Evolutionary conservation across 2,113 vertebrate genomes (phyloP), one percentile per base, ranked within the genome.

Genomic region (Syngnathus floridae): DNA sequence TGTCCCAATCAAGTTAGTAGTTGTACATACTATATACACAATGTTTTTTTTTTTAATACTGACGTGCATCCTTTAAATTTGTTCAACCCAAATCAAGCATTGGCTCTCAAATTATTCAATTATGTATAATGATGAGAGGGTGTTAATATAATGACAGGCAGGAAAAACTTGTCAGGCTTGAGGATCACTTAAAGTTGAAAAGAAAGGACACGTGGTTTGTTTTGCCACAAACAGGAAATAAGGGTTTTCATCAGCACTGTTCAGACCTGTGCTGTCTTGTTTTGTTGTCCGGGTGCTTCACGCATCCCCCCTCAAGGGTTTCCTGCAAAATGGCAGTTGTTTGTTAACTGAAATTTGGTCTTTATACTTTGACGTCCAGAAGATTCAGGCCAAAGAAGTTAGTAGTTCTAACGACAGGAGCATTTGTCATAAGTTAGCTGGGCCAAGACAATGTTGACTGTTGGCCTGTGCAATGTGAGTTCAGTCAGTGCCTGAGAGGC

Each of bases 141-240:
- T 60, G 54, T 56, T 40, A 1, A 59, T 21, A 21, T 31, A 31
- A 31, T 31, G 4, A n/a, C 8, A 63, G n/a, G 48, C 19, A 46
- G 14, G 7, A 60, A 4, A 10, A 41, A 26, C 48, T 37, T 56
- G 54, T 60, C 41, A 1, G 22, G 22, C 10, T 37, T 59, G 8
- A 31, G 6, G 43, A 65, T 12, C 22, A 40, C 2, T 12, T n/a
- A 0, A 55, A 64, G 38, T 63, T 26, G 40, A 49, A 26, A 69
- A 57, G 59, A 70, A 73, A 60, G 21, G 58, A n/a, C 31, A 26
- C 7, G 19, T 16, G 5, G 17, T 78, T 74, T 78, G 63, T 75
- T 74, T 35, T 40, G 36, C 63, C 35, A 65, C 65, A 72, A 79
- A 74, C 61, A 74, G 69, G 67, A 71, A 78, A 55, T 76, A 21